A percentile compares a stretch with the other conserved stretches of the same genome.
Conservation (phyloP, 2,113 vertebrate species). For the Dasyprocta punctata region DNA sequence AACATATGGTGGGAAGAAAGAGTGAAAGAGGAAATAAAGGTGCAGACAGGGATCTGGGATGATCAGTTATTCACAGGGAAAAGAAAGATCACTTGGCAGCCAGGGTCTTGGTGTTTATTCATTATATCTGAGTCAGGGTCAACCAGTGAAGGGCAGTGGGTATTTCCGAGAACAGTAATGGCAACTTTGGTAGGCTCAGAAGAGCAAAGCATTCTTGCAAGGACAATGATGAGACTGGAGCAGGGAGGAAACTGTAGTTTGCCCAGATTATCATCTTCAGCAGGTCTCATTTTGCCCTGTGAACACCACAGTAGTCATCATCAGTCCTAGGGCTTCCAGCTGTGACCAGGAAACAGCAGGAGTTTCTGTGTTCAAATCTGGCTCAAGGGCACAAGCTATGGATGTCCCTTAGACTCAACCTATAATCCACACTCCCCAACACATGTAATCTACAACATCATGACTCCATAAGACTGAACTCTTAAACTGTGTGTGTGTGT, state of each 20-base stretch:
- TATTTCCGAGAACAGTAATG: not conserved
- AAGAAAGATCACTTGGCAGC: too few species aligned
- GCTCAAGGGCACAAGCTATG: not conserved
- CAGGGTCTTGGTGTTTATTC: not conserved
- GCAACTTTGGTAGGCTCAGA: not conserved
- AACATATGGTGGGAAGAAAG: not conserved
- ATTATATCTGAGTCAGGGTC: not conserved
- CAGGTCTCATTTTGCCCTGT: not conserved
- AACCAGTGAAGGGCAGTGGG: not conserved
- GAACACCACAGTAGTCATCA: not conserved
- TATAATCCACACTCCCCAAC: not conserved
- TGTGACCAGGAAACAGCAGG: not conserved
- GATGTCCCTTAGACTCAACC: not conserved
- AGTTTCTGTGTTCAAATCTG: not conserved
- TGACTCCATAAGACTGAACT: not conserved
- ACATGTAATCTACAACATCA: not conserved
- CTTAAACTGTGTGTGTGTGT: not conserved
- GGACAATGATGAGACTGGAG: not conserved
- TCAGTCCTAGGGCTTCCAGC: not conserved
- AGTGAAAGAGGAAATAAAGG: not conserved
- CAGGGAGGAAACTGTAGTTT: not conserved
- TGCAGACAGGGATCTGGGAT: not conserved
- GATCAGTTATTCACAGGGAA: not conserved
- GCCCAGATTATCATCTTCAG: not conserved
- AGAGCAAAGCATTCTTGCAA: not conserved